phyloP scores from a whole-genome alignment of 37 sponge, comb jelly and placozoan species.

The Bolinopsis microptera region DNA sequence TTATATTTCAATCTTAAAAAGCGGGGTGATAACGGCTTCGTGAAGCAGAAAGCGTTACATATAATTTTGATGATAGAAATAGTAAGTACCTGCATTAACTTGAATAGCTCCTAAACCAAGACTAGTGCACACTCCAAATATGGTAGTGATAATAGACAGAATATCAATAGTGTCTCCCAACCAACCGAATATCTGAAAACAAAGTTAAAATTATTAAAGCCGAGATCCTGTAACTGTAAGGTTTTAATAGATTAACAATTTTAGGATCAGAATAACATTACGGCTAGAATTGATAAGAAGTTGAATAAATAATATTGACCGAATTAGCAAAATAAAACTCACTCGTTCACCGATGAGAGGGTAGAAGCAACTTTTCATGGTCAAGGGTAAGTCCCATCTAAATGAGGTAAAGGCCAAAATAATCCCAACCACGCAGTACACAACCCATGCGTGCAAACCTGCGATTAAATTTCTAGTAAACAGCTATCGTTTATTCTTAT shows the following conservation, averaged over 20 bases:
- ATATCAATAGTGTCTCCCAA: constrained; percentile 33
- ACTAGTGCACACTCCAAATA: constrained; percentile 34
- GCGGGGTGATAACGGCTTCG: no score
- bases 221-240: no score
- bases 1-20: no score
- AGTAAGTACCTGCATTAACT: constrained; percentile 21
- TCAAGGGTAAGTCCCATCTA: not conserved
- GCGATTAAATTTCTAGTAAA: no score
- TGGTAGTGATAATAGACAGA: constrained; percentile 12
- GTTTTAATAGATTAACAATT: no score
- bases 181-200: constrained; percentile 43
- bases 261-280: no score
- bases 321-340: not conserved
- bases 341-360: constrained; percentile 24
- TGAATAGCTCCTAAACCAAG: constrained; percentile 52
- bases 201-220: not conserved
- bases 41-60: no score
- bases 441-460: constrained; percentile 53
- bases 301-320: no score
- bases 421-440: constrained; percentile 22
- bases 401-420: not conserved
- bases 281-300: no score
- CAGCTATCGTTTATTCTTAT: no score
- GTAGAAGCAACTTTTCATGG: constrained; percentile 60
- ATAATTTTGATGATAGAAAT: no score